A percentile compares a stretch with the other conserved stretches of the same genome.
phyloP scores from a whole-genome alignment of 2,888 invertebrate species.

The Agelastica alni region DNA sequence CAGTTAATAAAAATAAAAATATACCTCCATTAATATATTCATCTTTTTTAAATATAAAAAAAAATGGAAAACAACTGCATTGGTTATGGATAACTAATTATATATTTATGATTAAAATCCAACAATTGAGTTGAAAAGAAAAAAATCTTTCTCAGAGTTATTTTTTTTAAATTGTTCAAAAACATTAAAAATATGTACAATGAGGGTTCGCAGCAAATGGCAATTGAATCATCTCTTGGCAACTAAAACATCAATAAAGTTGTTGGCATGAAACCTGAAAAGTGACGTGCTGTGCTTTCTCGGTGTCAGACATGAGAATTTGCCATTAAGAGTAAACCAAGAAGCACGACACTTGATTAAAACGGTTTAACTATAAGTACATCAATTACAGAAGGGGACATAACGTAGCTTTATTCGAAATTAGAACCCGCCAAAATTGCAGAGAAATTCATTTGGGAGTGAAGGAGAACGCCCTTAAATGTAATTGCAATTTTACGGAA shows the following conservation, averaged over 20 bases:
- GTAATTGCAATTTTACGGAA: slow-evolving; percentile 13
- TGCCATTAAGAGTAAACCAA: slow-evolving; percentile 49
- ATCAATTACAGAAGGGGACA: slow-evolving; percentile 47
- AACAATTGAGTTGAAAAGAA: no score
- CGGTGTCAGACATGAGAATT: slow-evolving; percentile 48
- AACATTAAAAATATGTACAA: no score
- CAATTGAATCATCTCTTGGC: slow-evolving; percentile 2
- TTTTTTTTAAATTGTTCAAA: no score
- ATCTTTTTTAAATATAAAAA: no score
- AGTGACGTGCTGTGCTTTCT: slow-evolving; percentile 33
- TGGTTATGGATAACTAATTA: no score
- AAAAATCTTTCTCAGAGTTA: no score
- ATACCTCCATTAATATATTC: no score
- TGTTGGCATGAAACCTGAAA: slow-evolving; percentile 23
- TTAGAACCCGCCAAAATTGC: slow-evolving; percentile 41
- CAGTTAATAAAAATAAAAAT: no score
- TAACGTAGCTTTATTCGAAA: slow-evolving; percentile 49
- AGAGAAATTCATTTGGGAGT: slow-evolving; percentile 18
- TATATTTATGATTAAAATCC: no score
- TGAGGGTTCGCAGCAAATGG: no score
- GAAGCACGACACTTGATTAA: slow-evolving; percentile 52
- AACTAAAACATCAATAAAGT: slow-evolving; percentile 17
- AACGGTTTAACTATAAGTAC: slow-evolving; percentile 47
- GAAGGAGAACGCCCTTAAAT: slow-evolving; percentile 9
- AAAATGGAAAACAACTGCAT: no score